Conservation (phyloP, 2,113 vertebrate species). For the Hyaena hyaena region DNA sequence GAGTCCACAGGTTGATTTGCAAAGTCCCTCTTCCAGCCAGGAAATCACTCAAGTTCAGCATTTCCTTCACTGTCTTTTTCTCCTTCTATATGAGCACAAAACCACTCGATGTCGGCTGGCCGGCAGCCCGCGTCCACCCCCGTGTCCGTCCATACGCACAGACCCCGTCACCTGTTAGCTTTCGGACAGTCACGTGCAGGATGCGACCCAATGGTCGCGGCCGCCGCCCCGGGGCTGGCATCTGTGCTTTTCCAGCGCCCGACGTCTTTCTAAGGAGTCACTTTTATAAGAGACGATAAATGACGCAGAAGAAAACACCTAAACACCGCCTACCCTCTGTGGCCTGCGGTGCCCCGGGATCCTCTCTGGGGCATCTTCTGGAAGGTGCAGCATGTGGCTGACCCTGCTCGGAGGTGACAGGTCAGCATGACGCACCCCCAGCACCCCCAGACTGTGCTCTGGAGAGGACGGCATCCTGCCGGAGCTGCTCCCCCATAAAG, state of each 20-base stretch:
- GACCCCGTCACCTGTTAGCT: not conserved
- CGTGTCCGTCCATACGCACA: rapidly evolving
- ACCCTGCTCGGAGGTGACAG: too few species aligned
- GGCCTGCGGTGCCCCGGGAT: too few species aligned
- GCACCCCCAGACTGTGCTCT: too few species aligned
- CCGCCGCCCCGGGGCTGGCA: rapidly evolving
- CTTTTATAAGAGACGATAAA: not conserved
- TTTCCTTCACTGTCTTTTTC: not conserved
- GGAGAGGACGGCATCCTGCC: too few species aligned
- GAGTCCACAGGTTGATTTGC: not conserved
- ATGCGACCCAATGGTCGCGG: rapidly evolving
- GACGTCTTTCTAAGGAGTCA: too few species aligned
- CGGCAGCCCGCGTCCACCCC: rapidly evolving
- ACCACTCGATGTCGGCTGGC: not conserved
- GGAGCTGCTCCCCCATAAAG: too few species aligned
- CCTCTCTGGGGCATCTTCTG: too few species aligned
- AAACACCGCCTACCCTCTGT: too few species aligned
- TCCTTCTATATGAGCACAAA: not conserved
- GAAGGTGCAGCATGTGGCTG: too few species aligned
- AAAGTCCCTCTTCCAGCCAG: not conserved
- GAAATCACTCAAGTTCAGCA: not conserved
- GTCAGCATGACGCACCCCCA: too few species aligned
- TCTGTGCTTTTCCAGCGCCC: too few species aligned
- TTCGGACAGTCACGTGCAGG: rapidly evolving
- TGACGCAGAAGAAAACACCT: too few species aligned